Conservation (phyloP, 2,113 vertebrate genomes). For the Syngnathus typhle region DNA sequence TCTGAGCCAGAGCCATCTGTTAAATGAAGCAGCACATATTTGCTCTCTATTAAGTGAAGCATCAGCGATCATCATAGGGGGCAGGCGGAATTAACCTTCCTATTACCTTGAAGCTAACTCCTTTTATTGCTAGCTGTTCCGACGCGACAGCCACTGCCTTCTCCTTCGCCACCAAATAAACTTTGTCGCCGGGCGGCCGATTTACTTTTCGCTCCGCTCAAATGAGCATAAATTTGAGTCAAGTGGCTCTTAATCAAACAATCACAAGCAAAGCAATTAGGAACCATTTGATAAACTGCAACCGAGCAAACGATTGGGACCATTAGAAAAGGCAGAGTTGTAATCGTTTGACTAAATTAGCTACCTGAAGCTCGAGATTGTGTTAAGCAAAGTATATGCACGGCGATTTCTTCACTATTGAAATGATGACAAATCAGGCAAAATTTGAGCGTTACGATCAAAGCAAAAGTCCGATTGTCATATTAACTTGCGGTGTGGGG, state of each 20-base stretch:
- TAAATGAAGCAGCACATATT: constrained; percentile 71
- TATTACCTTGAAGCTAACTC: constrained; percentile 68
- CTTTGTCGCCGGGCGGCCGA: constrained; percentile 1
- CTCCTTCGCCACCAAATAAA: constrained; percentile 18
- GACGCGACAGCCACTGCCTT: constrained; percentile 31
- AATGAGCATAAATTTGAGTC: neutral
- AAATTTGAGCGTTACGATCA: neutral
- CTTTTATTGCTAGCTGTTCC: constrained; percentile 54
- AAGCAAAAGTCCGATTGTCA: neutral
- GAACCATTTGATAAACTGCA: neutral
- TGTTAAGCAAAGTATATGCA: neutral
- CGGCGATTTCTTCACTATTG: neutral
- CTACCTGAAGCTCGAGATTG: neutral
- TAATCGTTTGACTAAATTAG: neutral
- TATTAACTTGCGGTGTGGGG: neutral
- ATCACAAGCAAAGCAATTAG: neutral
- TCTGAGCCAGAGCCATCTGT: constrained; percentile 64
- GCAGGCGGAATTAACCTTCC: constrained; percentile 67
- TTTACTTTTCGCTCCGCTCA: constrained; percentile 4
- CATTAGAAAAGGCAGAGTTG: neutral
- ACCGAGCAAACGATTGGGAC: neutral
- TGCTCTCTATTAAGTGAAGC: constrained; percentile 68
- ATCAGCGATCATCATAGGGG: constrained; percentile 68
- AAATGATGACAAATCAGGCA: neutral
- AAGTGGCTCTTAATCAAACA: constrained; percentile 2